These are phyloP conservation scores for Pilophorus perplexus DNA, from an alignment of 2,888 invertebrate genomes.

Conservation along the genomic window DNA sequence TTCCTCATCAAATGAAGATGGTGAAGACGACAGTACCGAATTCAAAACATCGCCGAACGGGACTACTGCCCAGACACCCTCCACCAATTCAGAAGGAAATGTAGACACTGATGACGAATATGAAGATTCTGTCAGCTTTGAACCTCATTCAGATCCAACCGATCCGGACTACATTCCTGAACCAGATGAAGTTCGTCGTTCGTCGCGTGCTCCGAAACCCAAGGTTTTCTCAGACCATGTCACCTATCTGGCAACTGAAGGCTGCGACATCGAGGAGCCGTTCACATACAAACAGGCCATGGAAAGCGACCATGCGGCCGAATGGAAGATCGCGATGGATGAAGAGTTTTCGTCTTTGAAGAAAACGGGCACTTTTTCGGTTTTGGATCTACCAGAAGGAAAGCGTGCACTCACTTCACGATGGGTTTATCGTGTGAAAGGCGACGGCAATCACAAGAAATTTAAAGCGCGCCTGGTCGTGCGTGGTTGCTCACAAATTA, in stretches of 20 bases:
- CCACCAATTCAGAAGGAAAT: background rate
- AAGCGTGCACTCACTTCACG: background rate
- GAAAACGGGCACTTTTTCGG: background rate
- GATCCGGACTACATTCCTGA: background rate
- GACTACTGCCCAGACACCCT: no score
- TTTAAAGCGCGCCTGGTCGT: constrained; percentile 12
- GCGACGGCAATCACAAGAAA: no score
- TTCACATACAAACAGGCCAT: constrained; percentile 3
- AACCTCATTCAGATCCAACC: background rate
- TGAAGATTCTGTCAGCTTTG: background rate
- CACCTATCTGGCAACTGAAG: background rate
- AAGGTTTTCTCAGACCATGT: background rate
- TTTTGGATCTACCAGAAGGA: background rate
- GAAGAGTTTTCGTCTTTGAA: background rate
- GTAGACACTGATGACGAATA: background rate
- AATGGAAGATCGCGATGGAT: constrained; percentile 4
- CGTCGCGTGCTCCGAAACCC: background rate
- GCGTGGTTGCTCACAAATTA: background rate
- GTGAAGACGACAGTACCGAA: no score
- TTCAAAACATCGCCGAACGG: no score
- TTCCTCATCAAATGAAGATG: no score
- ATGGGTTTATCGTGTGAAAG: background rate
- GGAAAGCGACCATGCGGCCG: background rate
- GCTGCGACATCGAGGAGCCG: background rate
- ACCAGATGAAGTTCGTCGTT: no score